Evolutionary conservation across 2,888 invertebrate genomes (phyloP).

Genomic region (Pantelozetes paolii): DNA sequence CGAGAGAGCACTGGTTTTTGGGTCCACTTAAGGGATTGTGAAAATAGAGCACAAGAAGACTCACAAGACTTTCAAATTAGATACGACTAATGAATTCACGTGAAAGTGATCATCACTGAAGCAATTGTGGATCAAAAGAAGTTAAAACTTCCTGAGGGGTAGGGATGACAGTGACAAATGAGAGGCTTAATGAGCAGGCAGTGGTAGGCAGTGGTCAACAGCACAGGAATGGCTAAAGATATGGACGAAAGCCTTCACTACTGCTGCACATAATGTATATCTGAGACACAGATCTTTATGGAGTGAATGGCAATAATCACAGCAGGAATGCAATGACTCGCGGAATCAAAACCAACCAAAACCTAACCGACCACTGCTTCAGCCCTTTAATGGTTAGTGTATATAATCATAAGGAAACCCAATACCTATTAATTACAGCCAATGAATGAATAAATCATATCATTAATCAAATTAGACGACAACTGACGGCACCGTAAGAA

Average conservation of each 20-base stretch:
- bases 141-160: slow-evolving; percentile 38
- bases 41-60: slow-evolving; percentile 21
- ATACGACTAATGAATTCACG: slow-evolving; percentile 39
- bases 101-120: slow-evolving; percentile 37
- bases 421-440: slow-evolving; percentile 33
- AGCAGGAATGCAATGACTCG: slow-evolving; percentile 36
- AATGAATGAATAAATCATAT: slow-evolving; percentile 31
- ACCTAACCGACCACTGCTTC: slow-evolving; percentile 31
- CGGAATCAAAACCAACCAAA: slow-evolving; percentile 3
- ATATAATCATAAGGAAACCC: slow-evolving; percentile 28
- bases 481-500: not conserved
- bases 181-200: slow-evolving; percentile 36
- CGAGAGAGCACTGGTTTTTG: slow-evolving; percentile 11
- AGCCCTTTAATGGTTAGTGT: slow-evolving; percentile 3
- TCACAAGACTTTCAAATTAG: slow-evolving; percentile 38
- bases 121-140: slow-evolving; percentile 31
- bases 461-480: slow-evolving; percentile 28
- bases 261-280: not conserved
- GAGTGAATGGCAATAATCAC: slow-evolving; percentile 37
- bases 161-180: slow-evolving; percentile 36
- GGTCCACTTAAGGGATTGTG: slow-evolving; percentile 35
- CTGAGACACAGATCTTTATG: slow-evolving; percentile 34
- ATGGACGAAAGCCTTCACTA: not conserved
- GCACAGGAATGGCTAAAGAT: slow-evolving; percentile 5
- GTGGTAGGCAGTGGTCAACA: slow-evolving; percentile 10